These are phyloP conservation scores for Schizaphis graminum DNA, from an alignment of 2,888 invertebrate genomes.

Conservation along the genomic window DNA sequence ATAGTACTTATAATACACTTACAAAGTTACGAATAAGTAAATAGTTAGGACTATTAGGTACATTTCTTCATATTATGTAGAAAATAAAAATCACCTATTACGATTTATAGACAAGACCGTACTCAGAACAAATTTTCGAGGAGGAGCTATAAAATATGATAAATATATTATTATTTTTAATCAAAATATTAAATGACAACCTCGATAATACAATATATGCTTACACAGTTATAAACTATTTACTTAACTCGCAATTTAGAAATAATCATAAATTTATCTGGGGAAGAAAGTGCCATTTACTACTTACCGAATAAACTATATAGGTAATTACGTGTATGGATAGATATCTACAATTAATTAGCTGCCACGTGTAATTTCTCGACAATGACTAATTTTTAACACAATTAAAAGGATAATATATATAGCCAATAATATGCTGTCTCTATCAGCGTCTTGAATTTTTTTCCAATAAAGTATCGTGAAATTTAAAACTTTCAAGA, in stretches of 20 bases:
- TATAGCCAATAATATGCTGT: not conserved
- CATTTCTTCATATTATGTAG: not conserved
- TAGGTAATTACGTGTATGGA: not conserved
- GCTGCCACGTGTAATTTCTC: not conserved
- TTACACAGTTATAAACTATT: not conserved
- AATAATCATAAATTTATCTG: not conserved
- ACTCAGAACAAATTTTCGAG: not conserved
- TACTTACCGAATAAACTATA: not conserved
- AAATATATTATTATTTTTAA: not conserved
- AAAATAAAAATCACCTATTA: not conserved
- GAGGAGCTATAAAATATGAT: too few relatives aligned
- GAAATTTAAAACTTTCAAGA: slow-evolving; percentile 12
- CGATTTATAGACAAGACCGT: not conserved
- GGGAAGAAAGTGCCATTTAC: not conserved
- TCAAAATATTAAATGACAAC: not conserved
- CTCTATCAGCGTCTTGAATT: not conserved
- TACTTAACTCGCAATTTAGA: not conserved
- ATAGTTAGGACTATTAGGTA: not conserved
- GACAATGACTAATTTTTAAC: not conserved
- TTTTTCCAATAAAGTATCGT: not conserved
- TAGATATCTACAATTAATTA: not conserved
- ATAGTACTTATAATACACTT: not conserved
- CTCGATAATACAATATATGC: not conserved
- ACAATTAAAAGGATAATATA: not conserved
- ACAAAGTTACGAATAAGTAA: too few relatives aligned